phyloP scores from a whole-genome alignment of 2,113 vertebrate species.

The Protomyctophum bolini region DNA sequence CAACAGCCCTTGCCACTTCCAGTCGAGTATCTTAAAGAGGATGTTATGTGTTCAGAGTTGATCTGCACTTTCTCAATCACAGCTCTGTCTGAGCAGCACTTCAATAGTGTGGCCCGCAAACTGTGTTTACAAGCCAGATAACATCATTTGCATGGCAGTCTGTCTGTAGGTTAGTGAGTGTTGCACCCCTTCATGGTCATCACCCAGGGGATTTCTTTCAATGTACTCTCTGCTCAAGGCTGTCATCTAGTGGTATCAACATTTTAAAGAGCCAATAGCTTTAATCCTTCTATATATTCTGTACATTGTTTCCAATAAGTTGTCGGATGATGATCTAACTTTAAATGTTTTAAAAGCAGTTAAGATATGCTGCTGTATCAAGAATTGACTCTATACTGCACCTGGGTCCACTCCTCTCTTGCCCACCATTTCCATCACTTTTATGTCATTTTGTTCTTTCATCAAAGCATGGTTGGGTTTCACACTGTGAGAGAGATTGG shows the following conservation, averaged over 20 bases:
- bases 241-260: slow-evolving; percentile 71
- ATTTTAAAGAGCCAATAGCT: not conserved
- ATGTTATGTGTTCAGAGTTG: slow-evolving; percentile 65
- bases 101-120: slow-evolving; percentile 63
- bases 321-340: too few relatives aligned
- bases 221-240: slow-evolving; percentile 65
- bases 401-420: not conserved
- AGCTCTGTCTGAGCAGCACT: slow-evolving; percentile 53
- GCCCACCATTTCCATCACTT: not conserved
- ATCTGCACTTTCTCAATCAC: slow-evolving; percentile 74
- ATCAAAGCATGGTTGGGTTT: slow-evolving; percentile 51
- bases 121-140: slow-evolving; percentile 60
- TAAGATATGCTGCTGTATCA: not conserved
- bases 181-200: not conserved
- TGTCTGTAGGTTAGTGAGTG: not conserved
- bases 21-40: slow-evolving; percentile 68
- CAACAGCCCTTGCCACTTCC: slow-evolving; percentile 73
- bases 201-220: not conserved
- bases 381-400: not conserved
- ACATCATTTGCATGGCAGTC: slow-evolving; percentile 59
- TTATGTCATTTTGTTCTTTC: slow-evolving; percentile 8
- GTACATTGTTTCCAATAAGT: not conserved
- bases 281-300: too few relatives aligned
- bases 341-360: not conserved
- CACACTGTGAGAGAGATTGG: slow-evolving; percentile 53